A percentile compares a stretch with the other conserved stretches of the same genome.
Conservation (phyloP, 2,113 vertebrate species). For the Uria lomvia region DNA sequence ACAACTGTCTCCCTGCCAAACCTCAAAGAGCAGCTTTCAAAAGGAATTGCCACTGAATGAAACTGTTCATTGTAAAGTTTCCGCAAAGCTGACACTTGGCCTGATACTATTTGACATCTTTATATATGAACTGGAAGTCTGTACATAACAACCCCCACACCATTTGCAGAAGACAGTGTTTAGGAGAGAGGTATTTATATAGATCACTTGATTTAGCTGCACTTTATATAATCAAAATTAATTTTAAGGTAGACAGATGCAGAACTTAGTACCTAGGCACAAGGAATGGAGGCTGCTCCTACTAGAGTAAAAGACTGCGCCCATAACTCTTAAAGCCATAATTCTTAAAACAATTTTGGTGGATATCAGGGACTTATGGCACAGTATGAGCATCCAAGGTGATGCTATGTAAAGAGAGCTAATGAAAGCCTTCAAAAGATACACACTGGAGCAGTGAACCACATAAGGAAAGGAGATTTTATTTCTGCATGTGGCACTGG, state of each 20-base stretch:
- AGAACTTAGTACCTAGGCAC: neutral
- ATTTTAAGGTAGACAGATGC: neutral
- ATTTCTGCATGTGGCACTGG: neutral
- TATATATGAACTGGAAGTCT: neutral
- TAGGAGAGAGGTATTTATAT: neutral
- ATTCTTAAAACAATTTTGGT: neutral
- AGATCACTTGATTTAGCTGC: neutral
- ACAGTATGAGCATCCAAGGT: neutral
- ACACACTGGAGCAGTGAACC: neutral
- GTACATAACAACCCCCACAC: neutral
- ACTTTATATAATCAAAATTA: neutral
- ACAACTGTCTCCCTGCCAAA: neutral
- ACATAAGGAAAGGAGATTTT: neutral
- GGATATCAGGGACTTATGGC: neutral
- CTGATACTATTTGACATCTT: neutral
- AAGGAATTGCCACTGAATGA: neutral
- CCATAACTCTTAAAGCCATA: neutral
- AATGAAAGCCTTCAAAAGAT: neutral
- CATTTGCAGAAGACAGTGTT: neutral
- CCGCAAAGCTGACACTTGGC: neutral
- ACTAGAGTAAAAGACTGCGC: neutral
- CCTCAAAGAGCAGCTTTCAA: neutral
- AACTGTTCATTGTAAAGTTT: neutral
- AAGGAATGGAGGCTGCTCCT: neutral
- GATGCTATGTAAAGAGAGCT: neutral